Percentiles rank a stretch among this genome's conserved stretches.
Evolutionary conservation across 2,888 invertebrate genomes (phyloP).

Genomic region (Ochlodes sylvanus): DNA sequence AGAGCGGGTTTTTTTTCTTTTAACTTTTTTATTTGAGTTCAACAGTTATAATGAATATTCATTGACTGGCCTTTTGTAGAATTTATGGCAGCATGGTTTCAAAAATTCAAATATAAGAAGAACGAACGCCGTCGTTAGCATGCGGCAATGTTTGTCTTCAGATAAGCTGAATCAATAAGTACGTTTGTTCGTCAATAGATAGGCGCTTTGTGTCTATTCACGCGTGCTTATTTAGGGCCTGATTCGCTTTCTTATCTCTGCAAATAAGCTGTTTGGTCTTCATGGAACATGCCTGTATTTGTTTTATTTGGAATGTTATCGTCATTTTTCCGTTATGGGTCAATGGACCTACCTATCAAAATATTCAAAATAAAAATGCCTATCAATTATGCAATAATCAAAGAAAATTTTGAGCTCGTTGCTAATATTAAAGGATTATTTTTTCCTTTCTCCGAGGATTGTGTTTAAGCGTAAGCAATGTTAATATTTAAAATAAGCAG

Average conservation of each 20-base stretch:
- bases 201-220: slow-evolving; percentile 70
- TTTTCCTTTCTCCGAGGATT: too few relatives aligned
- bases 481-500: too few relatives aligned
- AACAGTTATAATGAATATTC: too few relatives aligned
- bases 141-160: slow-evolving; percentile 40
- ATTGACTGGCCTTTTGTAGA: too few relatives aligned
- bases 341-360: too few relatives aligned
- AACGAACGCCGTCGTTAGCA: slow-evolving; percentile 2
- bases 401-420: too few relatives aligned
- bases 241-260: slow-evolving; percentile 67
- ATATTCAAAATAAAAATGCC: too few relatives aligned
- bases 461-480: too few relatives aligned
- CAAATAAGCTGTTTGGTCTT: slow-evolving; percentile 21
- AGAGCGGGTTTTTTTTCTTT: too few relatives aligned
- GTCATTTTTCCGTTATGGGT: background rate
- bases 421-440: too few relatives aligned
- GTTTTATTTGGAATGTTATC: slow-evolving; percentile 8
- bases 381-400: too few relatives aligned
- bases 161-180: slow-evolving; percentile 80
- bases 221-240: slow-evolving; percentile 65
- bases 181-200: slow-evolving; percentile 67
- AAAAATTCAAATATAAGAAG: background rate
- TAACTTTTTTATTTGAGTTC: too few relatives aligned
- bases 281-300: slow-evolving; percentile 8
- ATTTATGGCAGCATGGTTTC: background rate